Evolutionary conservation across 2,797 vertebrate species (phyloP).

Genomic region (Cyclura pinguis): DNA sequence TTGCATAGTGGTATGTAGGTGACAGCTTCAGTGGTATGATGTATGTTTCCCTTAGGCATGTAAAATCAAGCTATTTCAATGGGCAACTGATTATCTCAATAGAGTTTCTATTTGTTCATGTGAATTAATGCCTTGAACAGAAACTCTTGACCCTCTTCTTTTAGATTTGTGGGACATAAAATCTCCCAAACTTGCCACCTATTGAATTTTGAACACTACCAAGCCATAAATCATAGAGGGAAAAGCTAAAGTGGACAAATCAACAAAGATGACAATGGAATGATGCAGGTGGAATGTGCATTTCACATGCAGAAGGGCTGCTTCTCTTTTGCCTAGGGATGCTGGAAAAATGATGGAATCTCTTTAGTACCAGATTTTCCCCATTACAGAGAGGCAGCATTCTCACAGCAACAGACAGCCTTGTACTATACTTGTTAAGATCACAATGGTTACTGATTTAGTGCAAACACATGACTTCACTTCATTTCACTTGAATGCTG

Average conservation of each 20-base stretch:
- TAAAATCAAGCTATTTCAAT: background rate
- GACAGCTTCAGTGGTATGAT: too few species aligned
- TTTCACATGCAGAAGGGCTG: background rate
- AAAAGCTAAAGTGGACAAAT: too few species aligned
- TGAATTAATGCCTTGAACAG: background rate
- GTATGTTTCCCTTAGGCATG: background rate
- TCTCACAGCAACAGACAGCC: too few species aligned
- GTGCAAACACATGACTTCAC: too few species aligned
- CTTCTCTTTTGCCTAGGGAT: background rate
- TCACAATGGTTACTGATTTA: too few species aligned
- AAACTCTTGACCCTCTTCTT: background rate
- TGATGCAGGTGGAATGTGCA: background rate
- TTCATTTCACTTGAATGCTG: too few species aligned
- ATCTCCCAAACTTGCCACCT: background rate
- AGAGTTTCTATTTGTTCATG: background rate
- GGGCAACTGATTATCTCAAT: background rate
- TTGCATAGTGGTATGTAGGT: background rate
- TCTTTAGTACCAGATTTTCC: too few species aligned
- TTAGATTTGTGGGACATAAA: background rate
- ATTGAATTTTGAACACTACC: background rate
- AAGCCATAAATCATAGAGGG: too few species aligned
- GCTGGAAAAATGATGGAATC: too few species aligned
- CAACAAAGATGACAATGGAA: background rate
- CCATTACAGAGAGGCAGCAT: too few species aligned
- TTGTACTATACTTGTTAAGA: too few species aligned